Conservation (phyloP, 2,888 invertebrate genomes). For the Melanotus villosus region DNA sequence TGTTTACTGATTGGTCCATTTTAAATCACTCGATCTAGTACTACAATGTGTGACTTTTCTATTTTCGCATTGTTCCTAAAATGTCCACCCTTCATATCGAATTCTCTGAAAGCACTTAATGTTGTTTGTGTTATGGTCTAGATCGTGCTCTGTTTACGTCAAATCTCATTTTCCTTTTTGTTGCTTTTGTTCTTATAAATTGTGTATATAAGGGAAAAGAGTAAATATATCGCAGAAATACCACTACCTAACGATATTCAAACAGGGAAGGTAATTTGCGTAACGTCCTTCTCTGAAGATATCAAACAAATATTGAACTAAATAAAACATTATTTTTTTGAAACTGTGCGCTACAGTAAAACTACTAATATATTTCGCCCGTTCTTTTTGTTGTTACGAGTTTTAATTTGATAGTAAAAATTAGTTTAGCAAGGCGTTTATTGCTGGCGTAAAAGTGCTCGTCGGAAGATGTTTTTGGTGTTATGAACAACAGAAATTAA, state of each 20-base stretch:
- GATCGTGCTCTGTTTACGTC: slow-evolving; percentile 29
- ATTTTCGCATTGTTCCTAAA: background rate
- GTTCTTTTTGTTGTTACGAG: too few species aligned
- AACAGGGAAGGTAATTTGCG: background rate
- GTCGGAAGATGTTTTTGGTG: too few species aligned
- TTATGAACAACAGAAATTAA: too few species aligned
- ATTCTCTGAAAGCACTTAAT: slow-evolving; percentile 26
- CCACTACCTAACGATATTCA: slow-evolving; percentile 13
- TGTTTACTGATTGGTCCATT: too few species aligned
- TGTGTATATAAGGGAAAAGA: background rate
- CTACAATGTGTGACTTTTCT: too few species aligned
- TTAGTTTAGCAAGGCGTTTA: too few species aligned
- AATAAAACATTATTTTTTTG: too few species aligned
- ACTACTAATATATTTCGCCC: too few species aligned
- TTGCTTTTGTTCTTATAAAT: background rate
- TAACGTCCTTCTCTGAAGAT: background rate
- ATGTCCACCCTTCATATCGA: slow-evolving; percentile 15
- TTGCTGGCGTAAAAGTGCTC: too few species aligned
- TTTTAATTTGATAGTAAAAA: too few species aligned
- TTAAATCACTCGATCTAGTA: too few species aligned
- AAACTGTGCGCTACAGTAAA: too few species aligned
- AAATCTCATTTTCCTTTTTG: slow-evolving; percentile 36
- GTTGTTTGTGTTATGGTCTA: slow-evolving; percentile 21
- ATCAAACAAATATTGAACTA: background rate
- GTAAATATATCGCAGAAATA: background rate